These are phyloP conservation scores for Agonopterix heracliana DNA, from an alignment of 2,888 invertebrate genomes.

Conservation along the genomic window DNA sequence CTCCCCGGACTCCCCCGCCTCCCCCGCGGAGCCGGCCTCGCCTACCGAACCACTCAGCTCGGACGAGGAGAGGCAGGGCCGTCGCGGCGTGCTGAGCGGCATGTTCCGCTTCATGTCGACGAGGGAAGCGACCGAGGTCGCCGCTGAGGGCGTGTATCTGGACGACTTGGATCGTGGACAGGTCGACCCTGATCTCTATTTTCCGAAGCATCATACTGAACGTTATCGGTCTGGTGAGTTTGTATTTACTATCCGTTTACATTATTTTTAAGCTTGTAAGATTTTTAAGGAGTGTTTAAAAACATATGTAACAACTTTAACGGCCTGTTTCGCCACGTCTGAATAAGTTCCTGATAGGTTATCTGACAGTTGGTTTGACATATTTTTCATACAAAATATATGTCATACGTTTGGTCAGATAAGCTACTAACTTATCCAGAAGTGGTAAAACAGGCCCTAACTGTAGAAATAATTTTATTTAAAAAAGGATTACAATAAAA, in stretches of 20 bases:
- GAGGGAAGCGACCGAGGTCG: constrained; percentile 54
- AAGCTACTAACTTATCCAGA: no score
- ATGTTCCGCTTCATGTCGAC: constrained; percentile 93
- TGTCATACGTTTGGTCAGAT: no score
- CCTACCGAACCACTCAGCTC: constrained; percentile 64
- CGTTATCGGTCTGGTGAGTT: constrained; percentile 60
- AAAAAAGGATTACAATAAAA: no score
- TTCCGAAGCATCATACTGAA: constrained; percentile 83
- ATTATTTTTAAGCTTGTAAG: not conserved
- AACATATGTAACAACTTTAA: no score
- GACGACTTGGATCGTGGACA: constrained; percentile 93
- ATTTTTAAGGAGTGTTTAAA: not conserved
- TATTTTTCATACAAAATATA: no score
- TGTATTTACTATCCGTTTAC: no score
- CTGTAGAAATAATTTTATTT: no score
- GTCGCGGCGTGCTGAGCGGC: constrained; percentile 87
- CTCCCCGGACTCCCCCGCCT: constrained; percentile 31
- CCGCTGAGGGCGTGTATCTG: constrained; percentile 90
- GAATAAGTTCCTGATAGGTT: no score
- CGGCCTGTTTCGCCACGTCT: no score
- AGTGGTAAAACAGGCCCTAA: no score
- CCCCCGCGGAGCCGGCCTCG: constrained; percentile 46
- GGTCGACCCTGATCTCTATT: constrained; percentile 95
- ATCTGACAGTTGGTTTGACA: no score
- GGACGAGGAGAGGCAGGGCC: constrained; percentile 64